phyloP scores from a whole-genome alignment of 1,140 invertebrate genomes.

The Drosophila arawakana region DNA sequence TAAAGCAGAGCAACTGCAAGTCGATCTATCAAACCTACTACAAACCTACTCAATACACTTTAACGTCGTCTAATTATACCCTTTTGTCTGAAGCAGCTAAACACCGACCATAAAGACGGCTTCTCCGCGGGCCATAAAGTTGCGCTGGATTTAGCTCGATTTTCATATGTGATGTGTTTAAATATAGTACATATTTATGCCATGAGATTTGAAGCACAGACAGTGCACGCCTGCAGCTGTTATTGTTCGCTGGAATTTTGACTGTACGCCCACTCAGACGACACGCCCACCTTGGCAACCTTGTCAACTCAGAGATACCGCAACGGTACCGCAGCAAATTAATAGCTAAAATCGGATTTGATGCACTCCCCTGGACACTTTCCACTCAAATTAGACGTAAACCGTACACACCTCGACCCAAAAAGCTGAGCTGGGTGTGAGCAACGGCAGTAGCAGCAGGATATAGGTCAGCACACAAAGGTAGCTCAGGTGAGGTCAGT shows the following conservation, averaged over 20 bases:
- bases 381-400: slow-evolving; percentile 40
- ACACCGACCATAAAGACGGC: slow-evolving; percentile 32
- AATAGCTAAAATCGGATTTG: slow-evolving; percentile 38
- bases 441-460: slow-evolving; percentile 13
- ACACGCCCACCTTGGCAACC: slow-evolving; percentile 13
- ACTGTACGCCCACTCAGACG: slow-evolving; percentile 1
- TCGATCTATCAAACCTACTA: background rate
- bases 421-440: slow-evolving; percentile 1
- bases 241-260: too few species aligned
- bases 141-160: slow-evolving; percentile 45
- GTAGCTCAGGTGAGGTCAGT: background rate
- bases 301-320: slow-evolving; percentile 26
- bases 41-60: slow-evolving; percentile 1
- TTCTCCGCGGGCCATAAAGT: slow-evolving; percentile 40
- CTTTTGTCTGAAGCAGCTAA: slow-evolving; percentile 27
- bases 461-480: background rate
- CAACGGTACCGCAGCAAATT: slow-evolving; percentile 48
- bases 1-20: background rate
- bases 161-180: slow-evolving; percentile 41
- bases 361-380: slow-evolving; percentile 24
- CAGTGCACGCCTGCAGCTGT: slow-evolving; percentile 19
- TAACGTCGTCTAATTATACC: slow-evolving; percentile 47
- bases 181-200: slow-evolving; percentile 24
- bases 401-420: slow-evolving; percentile 8
- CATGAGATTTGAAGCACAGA: background rate